Evolutionary conservation across 2,888 invertebrate genomes (phyloP), one percentile per base, ranked within the genome.

Genomic region (Diaphora mendica): DNA sequence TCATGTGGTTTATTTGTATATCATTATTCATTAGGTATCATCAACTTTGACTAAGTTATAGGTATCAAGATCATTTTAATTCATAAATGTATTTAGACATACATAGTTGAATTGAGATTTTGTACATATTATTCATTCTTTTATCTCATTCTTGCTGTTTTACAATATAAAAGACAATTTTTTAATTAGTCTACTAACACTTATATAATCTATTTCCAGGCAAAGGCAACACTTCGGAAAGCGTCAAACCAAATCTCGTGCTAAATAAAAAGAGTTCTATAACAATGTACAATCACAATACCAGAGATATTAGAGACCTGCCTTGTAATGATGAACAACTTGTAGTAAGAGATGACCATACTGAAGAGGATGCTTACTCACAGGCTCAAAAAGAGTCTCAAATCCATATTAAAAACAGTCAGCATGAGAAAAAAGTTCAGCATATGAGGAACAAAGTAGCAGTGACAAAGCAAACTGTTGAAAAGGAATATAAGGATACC

Each of bases 391-490:
- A 87, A 82, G 93, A 93, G 80, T 82, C 85, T 7, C 72, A 74
- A 48, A 76, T 79, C 15, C 75, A 84, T 17, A 66, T 70, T 8
- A 86, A 85, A 65, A 86, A 87, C 39, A 86, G 86, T 62, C 86
- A 89, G 33, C 85, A 87, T 35, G 84, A 87, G 26, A 92, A 87
- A 59, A 91, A 88, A 77, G 75, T 89, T n/a, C 89, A 90, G 72
- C 88, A 91, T 64, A 84, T 88, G 79, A 91, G 93, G 73, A 91
- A 87, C 77, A 94, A 89, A 86, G 86, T 95, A 68, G 95, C 95
- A 17, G 85, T 94, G 82, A 90, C 98, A 79, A 98, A 97, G 90
- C 96, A 99, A 82, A 96, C 98, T 87, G 91, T 95, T 66, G 95
- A 96, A 73, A 95, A 94, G 74, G 96, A 96, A 80, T 95, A 94